A percentile compares a stretch with the other conserved stretches of the same genome.
Conservation (phyloP, 2,797 vertebrate species). For the Chromis chromis region DNA sequence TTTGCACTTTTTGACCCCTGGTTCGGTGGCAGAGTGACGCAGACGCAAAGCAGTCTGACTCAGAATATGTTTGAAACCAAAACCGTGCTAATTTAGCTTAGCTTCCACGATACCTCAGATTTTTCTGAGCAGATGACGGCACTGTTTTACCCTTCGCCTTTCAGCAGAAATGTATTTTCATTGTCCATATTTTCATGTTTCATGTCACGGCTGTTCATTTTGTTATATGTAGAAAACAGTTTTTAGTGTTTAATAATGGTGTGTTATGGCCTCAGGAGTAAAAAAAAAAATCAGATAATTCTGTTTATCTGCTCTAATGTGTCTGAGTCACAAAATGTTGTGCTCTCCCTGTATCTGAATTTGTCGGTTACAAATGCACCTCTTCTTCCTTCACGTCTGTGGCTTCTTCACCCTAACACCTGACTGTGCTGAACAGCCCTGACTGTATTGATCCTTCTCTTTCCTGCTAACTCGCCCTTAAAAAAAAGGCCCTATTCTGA, state of each 20-base stretch:
- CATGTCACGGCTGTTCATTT: background rate
- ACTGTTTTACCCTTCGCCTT: background rate
- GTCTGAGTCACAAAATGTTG: slow-evolving; percentile 38
- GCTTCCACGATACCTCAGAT: background rate
- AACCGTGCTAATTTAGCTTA: background rate
- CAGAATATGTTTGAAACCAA: background rate
- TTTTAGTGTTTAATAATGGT: slow-evolving; percentile 6
- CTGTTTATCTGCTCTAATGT: slow-evolving; percentile 36
- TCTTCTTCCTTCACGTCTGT: slow-evolving; percentile 59
- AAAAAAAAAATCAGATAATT: slow-evolving; percentile 3
- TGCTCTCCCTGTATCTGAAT: slow-evolving; percentile 45
- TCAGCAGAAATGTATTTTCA: background rate
- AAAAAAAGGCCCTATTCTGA: slow-evolving; percentile 83
- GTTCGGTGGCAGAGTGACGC: slow-evolving; percentile 12
- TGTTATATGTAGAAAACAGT: background rate
- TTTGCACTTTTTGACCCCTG: background rate
- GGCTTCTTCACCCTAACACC: slow-evolving; percentile 72
- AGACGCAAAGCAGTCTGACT: background rate
- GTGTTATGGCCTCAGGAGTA: slow-evolving; percentile 1
- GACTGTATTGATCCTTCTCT: slow-evolving; percentile 61
- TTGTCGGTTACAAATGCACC: slow-evolving; percentile 38
- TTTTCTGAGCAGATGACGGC: background rate
- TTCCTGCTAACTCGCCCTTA: slow-evolving; percentile 56
- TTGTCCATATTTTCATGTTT: background rate
- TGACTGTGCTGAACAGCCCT: slow-evolving; percentile 63